Percentiles rank a stretch among this genome's conserved stretches.
Evolutionary conservation across 1,140 invertebrate species (phyloP).

Genomic region (Heliconius melpomene): DNA sequence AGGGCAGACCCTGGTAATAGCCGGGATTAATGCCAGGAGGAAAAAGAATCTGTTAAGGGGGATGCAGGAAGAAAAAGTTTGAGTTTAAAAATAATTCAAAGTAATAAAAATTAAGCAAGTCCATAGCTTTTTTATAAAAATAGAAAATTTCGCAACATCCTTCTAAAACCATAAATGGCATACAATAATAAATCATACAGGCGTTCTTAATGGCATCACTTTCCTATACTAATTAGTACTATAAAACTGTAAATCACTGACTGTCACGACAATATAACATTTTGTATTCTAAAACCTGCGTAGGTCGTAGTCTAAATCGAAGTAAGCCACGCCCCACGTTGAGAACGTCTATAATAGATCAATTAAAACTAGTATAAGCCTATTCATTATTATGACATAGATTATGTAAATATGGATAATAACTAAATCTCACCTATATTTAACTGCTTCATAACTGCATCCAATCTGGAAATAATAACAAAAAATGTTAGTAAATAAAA

Average conservation of each 20-base stretch:
- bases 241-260: background rate
- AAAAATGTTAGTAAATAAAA: background rate
- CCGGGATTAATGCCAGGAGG: too few species aligned
- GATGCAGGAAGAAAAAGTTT: too few species aligned
- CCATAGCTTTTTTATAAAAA: background rate
- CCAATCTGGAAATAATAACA: slow-evolving; percentile 50
- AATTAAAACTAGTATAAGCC: slow-evolving; percentile 58
- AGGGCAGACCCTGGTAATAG: too few species aligned
- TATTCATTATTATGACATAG: slow-evolving; percentile 51
- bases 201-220: background rate
- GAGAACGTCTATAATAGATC: slow-evolving; percentile 58
- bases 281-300: slow-evolving; percentile 37
- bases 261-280: background rate
- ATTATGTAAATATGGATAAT: background rate
- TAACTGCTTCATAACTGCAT: slow-evolving; percentile 66
- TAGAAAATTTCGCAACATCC: background rate
- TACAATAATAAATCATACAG: background rate
- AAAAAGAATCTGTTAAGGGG: too few species aligned
- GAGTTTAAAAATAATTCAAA: too few species aligned
- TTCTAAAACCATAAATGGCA: background rate
- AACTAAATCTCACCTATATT: background rate
- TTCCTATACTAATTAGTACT: background rate
- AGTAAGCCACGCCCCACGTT: slow-evolving; percentile 54
- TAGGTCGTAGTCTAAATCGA: slow-evolving; percentile 55
- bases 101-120: too few species aligned